Base-by-base conservation (phyloP, 2,113 vertebrate species). In the Peromyscus polionotus region DNA sequence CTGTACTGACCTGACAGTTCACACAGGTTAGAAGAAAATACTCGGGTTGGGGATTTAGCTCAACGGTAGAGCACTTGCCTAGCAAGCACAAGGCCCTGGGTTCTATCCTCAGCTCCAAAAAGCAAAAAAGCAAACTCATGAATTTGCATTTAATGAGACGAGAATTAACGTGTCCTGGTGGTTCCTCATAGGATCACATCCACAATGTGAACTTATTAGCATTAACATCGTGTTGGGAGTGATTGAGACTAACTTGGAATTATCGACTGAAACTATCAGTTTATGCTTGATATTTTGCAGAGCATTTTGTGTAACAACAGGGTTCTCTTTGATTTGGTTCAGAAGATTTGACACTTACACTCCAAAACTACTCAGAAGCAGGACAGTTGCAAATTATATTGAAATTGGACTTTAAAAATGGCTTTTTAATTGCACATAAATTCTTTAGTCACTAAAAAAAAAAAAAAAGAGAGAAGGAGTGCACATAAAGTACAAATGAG, bases 341-440 rank as follows among this genome's bases (percentile, higher is more conserved):
- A 24, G 7, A 91, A 76, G 39, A 79, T 24, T 54, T 91, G 57
- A 94, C 54, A 75, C 54, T 94, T 77, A 73, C 42, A 77, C 20
- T 80, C 39, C 59, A 19, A 14, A 80, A 91, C 8, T 94, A 80
- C 28, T 83, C 39, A 76, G 51, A 72, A 70, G 33, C 3, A 45
- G 73, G 42, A 84, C 2, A 90, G 8, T 42, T 94, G 26, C 24
- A 91, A 59, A 86, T 93, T 80, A 26, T 92, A 90, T 45, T 95
- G 88, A 51, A 95, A 77, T 20, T 93, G 76, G 61, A 70, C 31
- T 65, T 48, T 80, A 80, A 91, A 95, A 79, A 57, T 20, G 65
- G 20, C 10, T 67, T 97, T 95, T 86, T 54, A 85, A 65, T 65
- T 54, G 26, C n/a, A 85, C 20, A 42, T 65, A 45, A 42, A 45